Base-by-base conservation (phyloP, 2,113 vertebrate species). In the Bothrops jararaca region DNA sequence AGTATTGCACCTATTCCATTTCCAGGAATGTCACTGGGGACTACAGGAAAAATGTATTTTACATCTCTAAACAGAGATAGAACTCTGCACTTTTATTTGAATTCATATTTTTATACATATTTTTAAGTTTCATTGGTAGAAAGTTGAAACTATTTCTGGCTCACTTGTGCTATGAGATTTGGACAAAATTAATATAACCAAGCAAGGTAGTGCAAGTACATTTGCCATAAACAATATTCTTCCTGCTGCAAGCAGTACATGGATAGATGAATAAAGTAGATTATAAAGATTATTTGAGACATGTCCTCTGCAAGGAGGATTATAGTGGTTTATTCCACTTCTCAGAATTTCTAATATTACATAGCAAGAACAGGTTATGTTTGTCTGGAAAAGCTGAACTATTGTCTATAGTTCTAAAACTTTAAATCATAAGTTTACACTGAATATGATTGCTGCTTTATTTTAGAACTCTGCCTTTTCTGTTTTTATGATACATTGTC, bases 331-430 rank as follows among this genome's bases (percentile, higher is more conserved):
- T 95, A 96, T 85, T 64, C 91, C 85, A 1, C 53, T 94, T 92
- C 95, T 96, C 93, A 93, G 93, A 95, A 96, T 95, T 96, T 94
- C 92, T 95, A 95, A 85, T 95, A 48, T 69, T 93, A 95, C 26
- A 93, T 93, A 92, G 93, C 93, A 95, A 90, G n/a, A 86, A 92
- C 39, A 92, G 89, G 11, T 86, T 94, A 42, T 26, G 93, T 39
- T 95, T 94, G 94, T 95, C 91, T 91, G 93, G 86, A 26, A 24
- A 45, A 69, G 48, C 86, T 2, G 88, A 86, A 94, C 57, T 90
- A 88, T 64, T 90, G 23, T 22, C 92, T 42, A 4, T 0, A 90
- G 13, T 1, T 89, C 20, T 26, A 58, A 89, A 89, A 58, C 18
- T 39, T 39, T 10, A 57, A 57, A 3, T 89, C 69, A 80, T 74